Conservation (phyloP, 2,797 vertebrate genomes). For the Lates japonicus region DNA sequence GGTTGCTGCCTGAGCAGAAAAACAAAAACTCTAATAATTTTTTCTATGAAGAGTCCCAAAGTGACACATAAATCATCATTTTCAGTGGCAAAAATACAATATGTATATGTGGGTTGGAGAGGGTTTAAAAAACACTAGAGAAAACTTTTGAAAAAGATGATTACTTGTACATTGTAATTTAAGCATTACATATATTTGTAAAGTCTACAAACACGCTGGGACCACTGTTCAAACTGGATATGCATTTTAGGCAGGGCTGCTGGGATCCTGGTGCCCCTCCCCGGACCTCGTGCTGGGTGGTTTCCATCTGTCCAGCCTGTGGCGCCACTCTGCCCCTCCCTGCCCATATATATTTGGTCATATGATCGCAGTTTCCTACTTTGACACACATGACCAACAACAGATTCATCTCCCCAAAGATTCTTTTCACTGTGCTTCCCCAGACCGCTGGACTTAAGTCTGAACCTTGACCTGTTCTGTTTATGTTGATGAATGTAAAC, state of each 20-base stretch:
- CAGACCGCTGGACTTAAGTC: conserved; percentile 59
- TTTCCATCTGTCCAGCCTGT: conserved; percentile 30
- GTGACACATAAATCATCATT: conserved; percentile 79
- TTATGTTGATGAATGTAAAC: conserved; percentile 82
- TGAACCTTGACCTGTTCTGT: conserved; percentile 72
- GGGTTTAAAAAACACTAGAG: conserved; percentile 66
- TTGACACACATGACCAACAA: conserved; percentile 69
- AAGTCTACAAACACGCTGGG: conserved; percentile 78
- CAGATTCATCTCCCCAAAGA: conserved; percentile 73
- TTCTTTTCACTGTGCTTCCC: conserved; percentile 86
- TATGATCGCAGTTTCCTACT: conserved; percentile 58
- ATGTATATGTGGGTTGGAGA: conserved; percentile 68
- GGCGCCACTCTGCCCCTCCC: conserved; percentile 20
- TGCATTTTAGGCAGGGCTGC: conserved; percentile 65
- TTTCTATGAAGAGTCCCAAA: conserved; percentile 81
- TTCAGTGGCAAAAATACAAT: conserved; percentile 74
- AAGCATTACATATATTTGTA: conserved; percentile 84
- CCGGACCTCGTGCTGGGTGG: conserved; percentile 56
- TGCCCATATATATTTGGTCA: conserved; percentile 59
- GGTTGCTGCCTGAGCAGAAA: conserved; percentile 77
- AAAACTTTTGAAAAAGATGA: conserved; percentile 73
- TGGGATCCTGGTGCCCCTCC: conserved; percentile 58
- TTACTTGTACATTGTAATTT: conserved; percentile 86
- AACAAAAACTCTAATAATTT: conserved; percentile 59
- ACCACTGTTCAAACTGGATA: conserved; percentile 72